Evolutionary conservation across 2,888 invertebrate genomes (phyloP).

Genomic region (Helleia helle): DNA sequence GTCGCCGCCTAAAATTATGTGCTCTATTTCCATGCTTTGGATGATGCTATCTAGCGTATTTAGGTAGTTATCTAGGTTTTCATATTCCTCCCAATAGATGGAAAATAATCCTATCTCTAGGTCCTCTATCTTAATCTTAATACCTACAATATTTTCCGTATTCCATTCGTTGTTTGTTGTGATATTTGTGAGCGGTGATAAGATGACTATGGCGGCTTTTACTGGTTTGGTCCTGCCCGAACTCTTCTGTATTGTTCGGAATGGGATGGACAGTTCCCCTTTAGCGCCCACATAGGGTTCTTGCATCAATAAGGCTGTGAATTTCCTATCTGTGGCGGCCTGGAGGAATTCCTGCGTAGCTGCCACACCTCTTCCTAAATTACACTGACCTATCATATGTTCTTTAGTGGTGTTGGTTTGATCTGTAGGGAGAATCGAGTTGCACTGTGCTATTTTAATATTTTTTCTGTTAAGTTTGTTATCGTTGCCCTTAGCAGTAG

Average conservation of each 20-base stretch:
- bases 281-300: constrained; percentile 25
- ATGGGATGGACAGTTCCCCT: constrained; percentile 11
- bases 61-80: constrained; percentile 11
- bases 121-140: neutral
- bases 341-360: constrained; percentile 23
- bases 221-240: neutral
- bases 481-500: constrained; percentile 19
- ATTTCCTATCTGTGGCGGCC: constrained; percentile 11
- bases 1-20: constrained; percentile 15
- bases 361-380: constrained; percentile 20
- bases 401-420: neutral
- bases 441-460: too few relatives aligned
- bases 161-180: neutral
- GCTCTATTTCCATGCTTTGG: neutral
- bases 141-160: neutral
- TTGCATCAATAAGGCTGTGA: constrained; percentile 22
- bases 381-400: constrained; percentile 18
- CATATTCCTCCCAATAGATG: constrained; percentile 1
- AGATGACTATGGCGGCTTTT: constrained; percentile 13
- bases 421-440: too few relatives aligned
- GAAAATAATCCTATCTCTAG: neutral
- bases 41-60: neutral
- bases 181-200: neutral
- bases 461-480: neutral
- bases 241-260: neutral